A percentile compares a stretch with the other conserved stretches of the same genome.
phyloP scores from a whole-genome alignment of 2,797 vertebrate genomes.

The Micropoecilia bifurca region DNA sequence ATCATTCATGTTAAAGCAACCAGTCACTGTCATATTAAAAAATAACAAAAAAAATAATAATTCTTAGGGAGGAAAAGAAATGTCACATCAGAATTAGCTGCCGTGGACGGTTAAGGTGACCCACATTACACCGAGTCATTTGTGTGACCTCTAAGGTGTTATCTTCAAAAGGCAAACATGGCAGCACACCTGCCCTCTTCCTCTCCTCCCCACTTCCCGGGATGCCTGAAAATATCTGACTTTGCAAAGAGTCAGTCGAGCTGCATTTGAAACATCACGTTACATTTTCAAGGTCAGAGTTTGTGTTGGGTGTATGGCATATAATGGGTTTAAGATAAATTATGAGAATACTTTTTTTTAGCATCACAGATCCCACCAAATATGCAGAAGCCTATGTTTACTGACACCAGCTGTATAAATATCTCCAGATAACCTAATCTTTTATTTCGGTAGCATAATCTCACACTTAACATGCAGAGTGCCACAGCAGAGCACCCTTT shows the following conservation, averaged over 20 bases:
- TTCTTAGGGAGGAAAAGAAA: constrained; percentile 32
- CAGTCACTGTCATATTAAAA: constrained; percentile 31
- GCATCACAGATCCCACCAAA: constrained; percentile 26
- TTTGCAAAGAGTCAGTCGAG: constrained; percentile 62
- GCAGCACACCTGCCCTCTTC: constrained; percentile 27
- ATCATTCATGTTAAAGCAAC: constrained; percentile 51
- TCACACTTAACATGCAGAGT: background rate
- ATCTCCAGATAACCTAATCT: background rate
- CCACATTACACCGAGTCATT: constrained; percentile 62
- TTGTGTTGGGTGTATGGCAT: constrained; percentile 43
- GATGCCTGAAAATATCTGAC: constrained; percentile 64
- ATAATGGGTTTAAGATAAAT: constrained; percentile 62
- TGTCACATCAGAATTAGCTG: constrained; percentile 49
- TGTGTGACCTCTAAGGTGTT: constrained; percentile 65
- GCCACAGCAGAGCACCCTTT: background rate
- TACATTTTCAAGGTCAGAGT: constrained; percentile 70
- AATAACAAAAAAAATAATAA: constrained; percentile 12
- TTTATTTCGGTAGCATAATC: background rate
- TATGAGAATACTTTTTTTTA: constrained; percentile 33
- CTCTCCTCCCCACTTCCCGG: constrained; percentile 30
- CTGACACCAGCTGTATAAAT: background rate
- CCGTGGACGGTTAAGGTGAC: constrained; percentile 51
- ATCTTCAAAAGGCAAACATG: constrained; percentile 68
- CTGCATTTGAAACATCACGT: constrained; percentile 61
- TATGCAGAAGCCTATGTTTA: background rate